phyloP scores from a whole-genome alignment of 2,888 invertebrate genomes.

The Drosophila limbata region DNA sequence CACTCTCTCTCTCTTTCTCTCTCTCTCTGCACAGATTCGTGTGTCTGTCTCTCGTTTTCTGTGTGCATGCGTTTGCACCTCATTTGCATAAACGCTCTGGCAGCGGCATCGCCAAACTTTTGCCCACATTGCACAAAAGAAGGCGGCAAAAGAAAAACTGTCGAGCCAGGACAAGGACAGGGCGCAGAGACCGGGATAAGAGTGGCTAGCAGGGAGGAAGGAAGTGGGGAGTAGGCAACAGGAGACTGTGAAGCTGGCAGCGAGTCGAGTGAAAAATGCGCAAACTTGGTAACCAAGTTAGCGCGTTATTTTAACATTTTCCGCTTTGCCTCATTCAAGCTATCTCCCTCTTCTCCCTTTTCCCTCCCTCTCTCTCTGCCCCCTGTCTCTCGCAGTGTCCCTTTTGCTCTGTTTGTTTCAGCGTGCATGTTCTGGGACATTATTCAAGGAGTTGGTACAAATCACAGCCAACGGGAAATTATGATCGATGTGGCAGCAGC shows the following conservation, averaged over 20 bases:
- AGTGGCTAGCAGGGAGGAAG: too few relatives aligned
- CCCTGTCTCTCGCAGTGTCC: neutral
- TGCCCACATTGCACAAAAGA: slow-evolving; percentile 80
- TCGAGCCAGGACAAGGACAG: slow-evolving; percentile 16
- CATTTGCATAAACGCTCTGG: slow-evolving; percentile 80
- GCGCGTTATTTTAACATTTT: slow-evolving; percentile 80
- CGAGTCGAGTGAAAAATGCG: slow-evolving; percentile 80
- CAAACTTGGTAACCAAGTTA: slow-evolving; percentile 82
- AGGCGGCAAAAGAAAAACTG: slow-evolving; percentile 56
- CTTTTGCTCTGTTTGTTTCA: slow-evolving; percentile 17
- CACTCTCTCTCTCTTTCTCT: slow-evolving; percentile 6
- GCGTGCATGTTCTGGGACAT: slow-evolving; percentile 28
- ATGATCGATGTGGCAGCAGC: slow-evolving; percentile 74
- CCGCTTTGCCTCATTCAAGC: slow-evolving; percentile 64
- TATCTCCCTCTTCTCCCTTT: slow-evolving; percentile 5
- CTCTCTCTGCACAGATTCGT: neutral
- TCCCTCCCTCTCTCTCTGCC: slow-evolving; percentile 16
- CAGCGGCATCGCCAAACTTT: slow-evolving; percentile 73
- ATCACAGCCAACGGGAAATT: slow-evolving; percentile 74
- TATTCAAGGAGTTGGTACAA: slow-evolving; percentile 76
- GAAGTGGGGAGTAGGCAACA: neutral
- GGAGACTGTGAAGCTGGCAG: slow-evolving; percentile 41
- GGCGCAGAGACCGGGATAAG: slow-evolving; percentile 13
- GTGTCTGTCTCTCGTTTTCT: slow-evolving; percentile 34
- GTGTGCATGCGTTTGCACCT: slow-evolving; percentile 76